Conservation (phyloP, 2,797 vertebrate species). For the Notamacropus eugenii region DNA sequence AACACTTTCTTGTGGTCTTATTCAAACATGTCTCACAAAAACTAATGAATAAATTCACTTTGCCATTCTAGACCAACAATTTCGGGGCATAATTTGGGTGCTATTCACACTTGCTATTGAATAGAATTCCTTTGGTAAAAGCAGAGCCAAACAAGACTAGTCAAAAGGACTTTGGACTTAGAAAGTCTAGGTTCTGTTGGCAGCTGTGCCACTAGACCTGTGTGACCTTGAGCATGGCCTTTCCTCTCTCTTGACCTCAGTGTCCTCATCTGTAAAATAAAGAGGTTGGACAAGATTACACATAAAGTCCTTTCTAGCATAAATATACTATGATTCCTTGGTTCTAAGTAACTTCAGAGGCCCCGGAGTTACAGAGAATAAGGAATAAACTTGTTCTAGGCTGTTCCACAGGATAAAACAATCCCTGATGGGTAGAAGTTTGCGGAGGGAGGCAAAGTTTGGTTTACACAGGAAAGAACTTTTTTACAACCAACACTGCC, state of each 20-base stretch:
- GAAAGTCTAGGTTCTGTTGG: not conserved
- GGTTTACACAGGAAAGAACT: not conserved
- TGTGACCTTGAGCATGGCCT: slow-evolving; percentile 8
- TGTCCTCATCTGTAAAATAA: not conserved
- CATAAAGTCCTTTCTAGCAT: not conserved
- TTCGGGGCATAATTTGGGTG: not conserved
- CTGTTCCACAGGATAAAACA: not conserved
- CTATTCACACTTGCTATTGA: slow-evolving; percentile 26
- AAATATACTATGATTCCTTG: slow-evolving; percentile 5
- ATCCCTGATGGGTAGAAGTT: not conserved
- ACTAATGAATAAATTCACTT: slow-evolving; percentile 48
- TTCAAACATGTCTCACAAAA: slow-evolving; percentile 14
- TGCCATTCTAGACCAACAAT: not conserved
- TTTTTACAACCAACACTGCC: not conserved
- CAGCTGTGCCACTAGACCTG: not conserved
- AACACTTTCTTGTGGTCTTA: slow-evolving; percentile 25
- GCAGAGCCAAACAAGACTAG: slow-evolving; percentile 30
- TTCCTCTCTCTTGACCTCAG: not conserved
- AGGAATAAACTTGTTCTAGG: not conserved
- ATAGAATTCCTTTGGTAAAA: slow-evolving; percentile 35
- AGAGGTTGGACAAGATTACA: not conserved
- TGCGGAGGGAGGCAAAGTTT: not conserved
- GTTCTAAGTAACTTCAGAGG: not conserved
- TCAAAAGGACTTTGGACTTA: slow-evolving; percentile 1
- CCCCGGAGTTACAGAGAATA: not conserved